These are phyloP conservation scores for Cantharis flavilabris DNA, from an alignment of 2,888 invertebrate species.

Conservation along the genomic window DNA sequence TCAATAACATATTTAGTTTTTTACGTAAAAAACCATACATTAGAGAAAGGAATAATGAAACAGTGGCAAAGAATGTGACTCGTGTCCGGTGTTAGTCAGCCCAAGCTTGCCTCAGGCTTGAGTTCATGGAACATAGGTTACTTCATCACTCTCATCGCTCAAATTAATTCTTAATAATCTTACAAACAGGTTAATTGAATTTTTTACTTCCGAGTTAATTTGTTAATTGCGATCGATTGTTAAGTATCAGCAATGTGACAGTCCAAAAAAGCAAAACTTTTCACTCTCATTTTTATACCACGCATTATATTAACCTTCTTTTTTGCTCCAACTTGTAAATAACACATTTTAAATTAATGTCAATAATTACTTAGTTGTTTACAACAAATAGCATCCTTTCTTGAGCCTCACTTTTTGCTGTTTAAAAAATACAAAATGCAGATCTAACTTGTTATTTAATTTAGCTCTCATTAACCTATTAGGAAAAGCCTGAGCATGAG, in stretches of 20 bases:
- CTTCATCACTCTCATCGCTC: constrained; percentile 24
- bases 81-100: constrained; percentile 34
- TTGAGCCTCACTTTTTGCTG: background rate
- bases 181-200: background rate
- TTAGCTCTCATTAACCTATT: background rate
- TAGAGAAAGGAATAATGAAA: constrained; percentile 22
- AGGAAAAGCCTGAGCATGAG: background rate
- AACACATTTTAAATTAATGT: background rate
- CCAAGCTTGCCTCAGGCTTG: constrained; percentile 12
- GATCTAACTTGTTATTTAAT: background rate
- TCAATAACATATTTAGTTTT: background rate
- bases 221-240: background rate
- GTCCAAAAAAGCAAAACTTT: background rate
- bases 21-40: background rate
- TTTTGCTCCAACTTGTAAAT: background rate
- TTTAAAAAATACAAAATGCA: background rate
- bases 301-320: background rate
- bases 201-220: background rate
- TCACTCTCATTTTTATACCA: background rate
- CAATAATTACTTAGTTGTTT: background rate
- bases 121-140: constrained; percentile 26
- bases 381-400: background rate
- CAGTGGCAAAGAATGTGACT: constrained; percentile 30
- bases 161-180: constrained; percentile 15
- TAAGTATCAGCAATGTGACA: background rate